Conservation (phyloP, 1,140 invertebrate species). For the Steinernema khuongi region DNA sequence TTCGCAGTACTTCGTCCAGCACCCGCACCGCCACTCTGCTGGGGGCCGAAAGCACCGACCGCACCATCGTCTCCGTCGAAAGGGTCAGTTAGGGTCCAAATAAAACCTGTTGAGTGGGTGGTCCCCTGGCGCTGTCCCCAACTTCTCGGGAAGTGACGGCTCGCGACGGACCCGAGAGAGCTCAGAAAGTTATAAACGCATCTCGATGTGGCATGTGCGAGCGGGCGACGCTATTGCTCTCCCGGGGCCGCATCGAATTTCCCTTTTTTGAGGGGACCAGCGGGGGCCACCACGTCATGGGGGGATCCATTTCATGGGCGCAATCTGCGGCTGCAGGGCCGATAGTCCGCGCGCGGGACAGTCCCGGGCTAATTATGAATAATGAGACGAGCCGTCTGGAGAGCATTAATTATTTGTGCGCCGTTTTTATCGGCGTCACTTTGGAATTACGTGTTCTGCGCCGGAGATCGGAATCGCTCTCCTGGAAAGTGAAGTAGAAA, state of each 20-base stretch:
- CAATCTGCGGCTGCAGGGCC: too few species aligned
- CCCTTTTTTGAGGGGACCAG: not conserved
- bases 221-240: not conserved
- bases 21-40: not conserved
- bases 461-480: not conserved
- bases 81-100: not conserved
- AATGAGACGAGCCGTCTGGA: conserved; percentile 3
- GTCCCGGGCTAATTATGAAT: not conserved
- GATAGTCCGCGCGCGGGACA: too few species aligned
- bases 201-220: not conserved
- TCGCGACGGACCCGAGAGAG: not conserved
- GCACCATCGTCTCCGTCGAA: not conserved
- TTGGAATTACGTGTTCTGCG: not conserved
- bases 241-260: not conserved
- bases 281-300: not conserved
- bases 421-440: not conserved
- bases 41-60: not conserved
- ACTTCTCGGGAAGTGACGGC: not conserved
- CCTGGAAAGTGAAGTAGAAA: not conserved
- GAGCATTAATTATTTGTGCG: not conserved
- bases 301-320: not conserved
- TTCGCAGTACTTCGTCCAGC: not conserved
- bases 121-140: not conserved
- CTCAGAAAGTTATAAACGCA: not conserved
- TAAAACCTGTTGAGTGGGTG: too few species aligned